Evolutionary conservation across 2,113 vertebrate genomes (phyloP).

Genomic region (Coturnix japonica): DNA sequence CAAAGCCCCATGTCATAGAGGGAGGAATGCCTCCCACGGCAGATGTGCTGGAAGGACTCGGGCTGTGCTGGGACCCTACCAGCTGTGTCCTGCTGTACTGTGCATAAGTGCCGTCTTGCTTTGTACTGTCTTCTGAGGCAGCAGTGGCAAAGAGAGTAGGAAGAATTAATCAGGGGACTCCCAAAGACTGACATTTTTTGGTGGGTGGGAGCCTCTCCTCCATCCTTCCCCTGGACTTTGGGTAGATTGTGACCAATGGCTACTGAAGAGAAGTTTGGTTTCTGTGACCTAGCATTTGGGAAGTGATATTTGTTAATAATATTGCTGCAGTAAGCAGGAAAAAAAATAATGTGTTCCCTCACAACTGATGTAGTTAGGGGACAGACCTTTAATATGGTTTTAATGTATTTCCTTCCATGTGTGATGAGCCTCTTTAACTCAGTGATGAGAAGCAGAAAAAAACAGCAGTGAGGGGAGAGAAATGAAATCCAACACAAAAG

Average conservation of each 20-base stretch:
- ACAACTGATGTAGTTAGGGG: not conserved
- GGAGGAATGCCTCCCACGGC: not conserved
- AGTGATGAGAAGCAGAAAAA: not conserved
- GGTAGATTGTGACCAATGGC: not conserved
- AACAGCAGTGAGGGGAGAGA: not conserved
- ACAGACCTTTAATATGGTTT: not conserved
- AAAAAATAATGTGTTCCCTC: not conserved
- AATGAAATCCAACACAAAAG: not conserved
- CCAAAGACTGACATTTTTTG: not conserved
- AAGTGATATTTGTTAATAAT: not conserved
- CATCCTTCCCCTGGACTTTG: not conserved
- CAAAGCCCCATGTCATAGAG: not conserved
- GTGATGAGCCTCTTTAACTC: not conserved
- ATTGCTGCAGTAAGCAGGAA: not conserved
- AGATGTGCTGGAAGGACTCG: not conserved
- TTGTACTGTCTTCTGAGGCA: not conserved
- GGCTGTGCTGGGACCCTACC: not conserved
- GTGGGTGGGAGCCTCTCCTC: not conserved
- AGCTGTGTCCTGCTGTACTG: not conserved
- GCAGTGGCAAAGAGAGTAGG: not conserved
- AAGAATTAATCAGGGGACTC: not conserved
- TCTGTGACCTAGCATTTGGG: not conserved
- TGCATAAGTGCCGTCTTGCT: not conserved
- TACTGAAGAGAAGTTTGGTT: not conserved
- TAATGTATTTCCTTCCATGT: not conserved